These are phyloP conservation scores for Dissostichus mawsoni DNA, from an alignment of 2,113 vertebrate species.

Conservation along the genomic window DNA sequence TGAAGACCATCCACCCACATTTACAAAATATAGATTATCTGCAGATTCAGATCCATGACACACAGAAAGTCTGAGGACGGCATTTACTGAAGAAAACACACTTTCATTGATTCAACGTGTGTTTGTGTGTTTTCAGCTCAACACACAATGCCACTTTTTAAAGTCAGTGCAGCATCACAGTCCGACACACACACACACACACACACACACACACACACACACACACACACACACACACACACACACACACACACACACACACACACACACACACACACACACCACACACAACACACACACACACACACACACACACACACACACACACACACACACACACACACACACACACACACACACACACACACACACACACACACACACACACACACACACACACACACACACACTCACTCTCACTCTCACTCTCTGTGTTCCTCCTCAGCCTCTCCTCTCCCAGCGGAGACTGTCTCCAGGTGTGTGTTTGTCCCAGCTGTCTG, in stretches of 20 bases:
- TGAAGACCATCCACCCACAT: neutral
- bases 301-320: neutral
- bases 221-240: conserved; percentile 17
- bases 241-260: conserved; percentile 14
- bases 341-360: neutral
- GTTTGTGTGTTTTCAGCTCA: neutral
- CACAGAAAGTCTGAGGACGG: neutral
- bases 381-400: conserved; percentile 1
- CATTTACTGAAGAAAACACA: neutral
- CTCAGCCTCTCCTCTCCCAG: conserved; percentile 34
- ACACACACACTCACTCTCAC: neutral
- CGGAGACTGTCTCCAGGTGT: conserved; percentile 15
- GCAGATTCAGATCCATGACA: conserved; percentile 8
- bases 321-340: no score
- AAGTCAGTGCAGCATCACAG: conserved; percentile 58
- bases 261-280: conserved; percentile 8
- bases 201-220: conserved; percentile 14
- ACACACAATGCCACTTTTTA: conserved; percentile 22
- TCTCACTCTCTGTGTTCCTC: conserved; percentile 31
- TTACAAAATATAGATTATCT: conserved; percentile 33
- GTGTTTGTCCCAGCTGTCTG: conserved; percentile 88
- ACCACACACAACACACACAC: conserved; percentile 4
- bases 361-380: neutral
- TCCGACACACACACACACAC: conserved; percentile 27
- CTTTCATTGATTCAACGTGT: neutral